Evolutionary conservation across 2,797 vertebrate species (phyloP), one percentile per base, ranked within the genome.

Genomic region (Gallinago stenura): DNA sequence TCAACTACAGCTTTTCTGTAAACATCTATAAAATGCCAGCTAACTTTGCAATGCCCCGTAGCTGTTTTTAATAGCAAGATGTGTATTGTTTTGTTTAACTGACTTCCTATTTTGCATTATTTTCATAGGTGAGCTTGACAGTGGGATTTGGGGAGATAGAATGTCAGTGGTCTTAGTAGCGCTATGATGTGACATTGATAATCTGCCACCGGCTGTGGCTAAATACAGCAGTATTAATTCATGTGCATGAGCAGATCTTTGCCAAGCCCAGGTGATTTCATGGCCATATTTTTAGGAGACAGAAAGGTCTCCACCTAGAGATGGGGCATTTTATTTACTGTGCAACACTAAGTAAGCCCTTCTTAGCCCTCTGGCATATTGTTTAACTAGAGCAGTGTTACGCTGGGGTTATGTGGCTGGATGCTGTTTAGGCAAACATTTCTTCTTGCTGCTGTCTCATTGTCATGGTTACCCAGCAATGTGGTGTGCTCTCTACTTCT

Each of bases 391-490:
- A 81, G 87, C 60, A 0, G 75, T 96, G 96, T 95, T 97, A 86
- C 4, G 0, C 91, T 46, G 93, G 88, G 96, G 91, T 96, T 94
- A 91, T 94, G 95, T 95, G 96, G n/a, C 95, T 95, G 82, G 93
- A 93, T 46, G 85, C 91, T 82, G 75, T 93, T 79, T 88, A 66
- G 53, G 93, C 96, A 97, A 95, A 97, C 98, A 97, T 97, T 91
- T 93, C 96, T 94, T 79, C 87, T 66, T 70, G 91, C 48, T 70
- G 85, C 95, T 96, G 91, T 97, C 97, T 96, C 93, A 97, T 97
- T 97, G 96, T 96, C 95, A 94, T 97, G 96, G 95, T 93, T 97
- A 97, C 97, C 93, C 78, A 93, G 95, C 95, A 72, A 21, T 87
- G 91, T 64, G 87, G 39, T 89, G 78, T 76, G 85, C 77, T 90